Evolutionary conservation across 1,140 invertebrate species (phyloP).

Genomic region (Elysia chlorotica): DNA sequence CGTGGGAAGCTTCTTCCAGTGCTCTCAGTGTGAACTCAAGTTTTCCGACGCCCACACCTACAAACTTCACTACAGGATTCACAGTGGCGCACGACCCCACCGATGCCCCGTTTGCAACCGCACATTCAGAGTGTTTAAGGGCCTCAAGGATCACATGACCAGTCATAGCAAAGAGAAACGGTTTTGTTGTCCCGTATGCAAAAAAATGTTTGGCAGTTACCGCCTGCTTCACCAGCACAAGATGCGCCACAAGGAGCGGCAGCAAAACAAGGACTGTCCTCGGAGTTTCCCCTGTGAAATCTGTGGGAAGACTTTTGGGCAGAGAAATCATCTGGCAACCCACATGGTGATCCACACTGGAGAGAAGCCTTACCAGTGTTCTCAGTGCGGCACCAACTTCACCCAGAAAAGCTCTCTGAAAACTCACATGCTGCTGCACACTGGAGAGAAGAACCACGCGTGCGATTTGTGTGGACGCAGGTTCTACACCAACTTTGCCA

Average conservation of each 20-base stretch:
- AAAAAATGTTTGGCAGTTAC: constrained; percentile 74
- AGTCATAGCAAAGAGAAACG: background rate
- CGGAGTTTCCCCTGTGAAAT: background rate
- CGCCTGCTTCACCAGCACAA: constrained; percentile 78
- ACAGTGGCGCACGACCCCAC: background rate
- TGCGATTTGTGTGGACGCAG: background rate
- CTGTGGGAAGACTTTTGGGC: background rate
- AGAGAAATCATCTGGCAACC: background rate
- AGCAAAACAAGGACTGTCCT: no score
- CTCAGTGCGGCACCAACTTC: background rate
- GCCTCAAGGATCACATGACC: background rate
- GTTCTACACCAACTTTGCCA: no score
- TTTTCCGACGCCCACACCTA: no score
- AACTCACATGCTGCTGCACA: background rate
- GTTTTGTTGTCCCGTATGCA: constrained; percentile 18
- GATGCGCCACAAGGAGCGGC: constrained; percentile 74
- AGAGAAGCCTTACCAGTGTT: background rate
- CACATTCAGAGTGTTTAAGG: background rate
- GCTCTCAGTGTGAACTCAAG: no score
- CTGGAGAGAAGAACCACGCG: background rate
- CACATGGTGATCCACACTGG: background rate
- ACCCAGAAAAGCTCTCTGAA: background rate
- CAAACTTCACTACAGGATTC: no score
- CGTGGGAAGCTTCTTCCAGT: no score
- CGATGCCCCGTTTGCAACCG: background rate